These are phyloP conservation scores for Meteorus sp. DNA, from an alignment of 1,140 invertebrate species.

Conservation along the genomic window DNA sequence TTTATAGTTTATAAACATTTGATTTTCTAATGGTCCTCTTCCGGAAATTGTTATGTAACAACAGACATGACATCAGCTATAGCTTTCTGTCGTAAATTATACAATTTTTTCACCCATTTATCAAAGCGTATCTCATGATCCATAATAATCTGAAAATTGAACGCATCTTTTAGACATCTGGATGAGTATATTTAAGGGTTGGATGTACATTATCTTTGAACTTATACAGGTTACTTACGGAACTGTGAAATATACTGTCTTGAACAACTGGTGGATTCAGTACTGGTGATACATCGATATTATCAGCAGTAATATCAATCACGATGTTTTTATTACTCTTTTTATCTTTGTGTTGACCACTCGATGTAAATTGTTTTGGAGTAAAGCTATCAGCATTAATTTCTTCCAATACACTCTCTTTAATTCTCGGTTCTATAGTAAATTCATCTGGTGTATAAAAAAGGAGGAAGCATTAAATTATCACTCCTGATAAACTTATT, in stretches of 20 bases:
- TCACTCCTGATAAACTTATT: not conserved
- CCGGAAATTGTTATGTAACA: slow-evolving; percentile 26
- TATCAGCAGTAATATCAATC: slow-evolving; percentile 51
- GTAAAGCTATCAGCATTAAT: slow-evolving; percentile 55
- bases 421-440: slow-evolving; percentile 48
- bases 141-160: slow-evolving; percentile 47
- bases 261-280: slow-evolving; percentile 29
- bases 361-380: slow-evolving; percentile 51
- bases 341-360: slow-evolving; percentile 42
- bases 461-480: not conserved
- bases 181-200: slow-evolving; percentile 2
- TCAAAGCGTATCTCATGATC: slow-evolving; percentile 55
- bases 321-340: slow-evolving; percentile 52
- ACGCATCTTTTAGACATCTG: slow-evolving; percentile 11
- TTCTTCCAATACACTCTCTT: slow-evolving; percentile 47
- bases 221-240: slow-evolving; percentile 40
- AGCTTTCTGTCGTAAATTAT: slow-evolving; percentile 54
- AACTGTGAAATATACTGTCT: slow-evolving; percentile 57
- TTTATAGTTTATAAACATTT: not conserved
- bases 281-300: slow-evolving; percentile 48
- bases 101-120: slow-evolving; percentile 59
- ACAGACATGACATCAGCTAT: slow-evolving; percentile 40
- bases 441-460: slow-evolving; percentile 46
- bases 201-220: not conserved
- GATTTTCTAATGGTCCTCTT: slow-evolving; percentile 6